These are phyloP conservation scores for Meloidogyne hapla DNA, from an alignment of 1,140 invertebrate genomes.

Conservation along the genomic window DNA sequence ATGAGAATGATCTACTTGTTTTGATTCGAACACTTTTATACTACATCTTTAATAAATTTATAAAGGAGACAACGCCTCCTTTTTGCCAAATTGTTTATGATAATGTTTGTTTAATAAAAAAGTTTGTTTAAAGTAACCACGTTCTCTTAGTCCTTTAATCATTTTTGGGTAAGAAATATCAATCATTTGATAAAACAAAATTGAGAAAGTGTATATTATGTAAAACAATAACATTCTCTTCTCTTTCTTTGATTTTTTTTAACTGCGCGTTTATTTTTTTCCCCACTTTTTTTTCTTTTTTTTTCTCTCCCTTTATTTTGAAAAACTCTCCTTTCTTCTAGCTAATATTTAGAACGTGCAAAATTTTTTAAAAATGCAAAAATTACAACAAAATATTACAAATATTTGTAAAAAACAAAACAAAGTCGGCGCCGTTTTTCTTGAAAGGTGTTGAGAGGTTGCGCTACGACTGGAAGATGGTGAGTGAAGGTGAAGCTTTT, in stretches of 20 bases:
- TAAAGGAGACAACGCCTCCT: background rate
- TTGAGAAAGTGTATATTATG: background rate
- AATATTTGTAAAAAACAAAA: background rate
- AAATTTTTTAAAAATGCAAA: background rate
- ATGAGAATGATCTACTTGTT: background rate
- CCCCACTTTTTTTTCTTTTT: background rate
- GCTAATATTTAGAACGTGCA: background rate
- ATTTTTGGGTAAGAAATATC: background rate
- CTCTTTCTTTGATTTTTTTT: background rate
- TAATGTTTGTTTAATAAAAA: background rate
- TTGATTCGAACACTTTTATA: background rate
- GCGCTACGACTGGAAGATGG: too few species aligned
- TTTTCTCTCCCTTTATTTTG: background rate
- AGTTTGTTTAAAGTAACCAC: background rate
- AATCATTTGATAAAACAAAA: slow-evolving; percentile 2
- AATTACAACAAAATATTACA: background rate
- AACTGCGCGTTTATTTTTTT: background rate
- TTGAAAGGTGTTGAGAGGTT: too few species aligned
- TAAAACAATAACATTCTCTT: background rate
- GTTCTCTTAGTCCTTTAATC: background rate
- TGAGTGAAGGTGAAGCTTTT: too few species aligned
- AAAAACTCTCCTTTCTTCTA: background rate
- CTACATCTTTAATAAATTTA: background rate
- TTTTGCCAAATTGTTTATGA: background rate
- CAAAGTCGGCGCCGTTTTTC: too few species aligned